Conservation (phyloP, 2,113 vertebrate species). For the Scartelaos histophorus region DNA sequence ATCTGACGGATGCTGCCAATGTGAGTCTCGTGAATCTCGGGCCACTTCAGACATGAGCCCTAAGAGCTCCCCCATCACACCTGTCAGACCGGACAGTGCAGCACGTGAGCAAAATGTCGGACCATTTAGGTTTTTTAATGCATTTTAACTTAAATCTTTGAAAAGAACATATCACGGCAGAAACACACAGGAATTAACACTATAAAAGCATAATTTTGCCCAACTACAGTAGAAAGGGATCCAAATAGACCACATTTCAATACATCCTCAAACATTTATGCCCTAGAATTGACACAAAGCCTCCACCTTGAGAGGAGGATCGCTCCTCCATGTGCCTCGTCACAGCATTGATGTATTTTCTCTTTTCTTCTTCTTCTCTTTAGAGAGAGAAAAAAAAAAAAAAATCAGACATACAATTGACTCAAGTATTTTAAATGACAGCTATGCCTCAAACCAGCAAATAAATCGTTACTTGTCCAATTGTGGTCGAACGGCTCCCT, state of each 20-base stretch:
- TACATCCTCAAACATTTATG: background rate
- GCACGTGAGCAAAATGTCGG: background rate
- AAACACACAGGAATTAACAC: no score
- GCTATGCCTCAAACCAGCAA: background rate
- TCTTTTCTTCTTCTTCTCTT: constrained; percentile 2
- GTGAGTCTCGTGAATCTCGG: background rate
- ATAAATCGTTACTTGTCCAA: background rate
- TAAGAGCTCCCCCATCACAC: constrained; percentile 58
- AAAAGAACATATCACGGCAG: no score
- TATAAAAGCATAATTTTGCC: no score
- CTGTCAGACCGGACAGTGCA: constrained; percentile 19
- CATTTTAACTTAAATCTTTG: background rate
- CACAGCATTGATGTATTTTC: background rate
- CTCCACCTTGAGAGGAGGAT: background rate
- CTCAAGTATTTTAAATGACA: background rate
- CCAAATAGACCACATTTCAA: background rate
- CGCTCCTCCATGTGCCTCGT: background rate
- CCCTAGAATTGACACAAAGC: background rate
- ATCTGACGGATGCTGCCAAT: constrained; percentile 71
- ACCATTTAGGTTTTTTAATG: no score
- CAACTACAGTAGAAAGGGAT: no score
- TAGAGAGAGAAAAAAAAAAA: no score
- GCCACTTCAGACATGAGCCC: constrained; percentile 63
- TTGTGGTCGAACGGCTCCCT: background rate
- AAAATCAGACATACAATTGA: background rate